Percentiles rank a stretch among this genome's conserved stretches.
phyloP scores from a whole-genome alignment of 1,140 invertebrate species.

The Trissolcus basalis region DNA sequence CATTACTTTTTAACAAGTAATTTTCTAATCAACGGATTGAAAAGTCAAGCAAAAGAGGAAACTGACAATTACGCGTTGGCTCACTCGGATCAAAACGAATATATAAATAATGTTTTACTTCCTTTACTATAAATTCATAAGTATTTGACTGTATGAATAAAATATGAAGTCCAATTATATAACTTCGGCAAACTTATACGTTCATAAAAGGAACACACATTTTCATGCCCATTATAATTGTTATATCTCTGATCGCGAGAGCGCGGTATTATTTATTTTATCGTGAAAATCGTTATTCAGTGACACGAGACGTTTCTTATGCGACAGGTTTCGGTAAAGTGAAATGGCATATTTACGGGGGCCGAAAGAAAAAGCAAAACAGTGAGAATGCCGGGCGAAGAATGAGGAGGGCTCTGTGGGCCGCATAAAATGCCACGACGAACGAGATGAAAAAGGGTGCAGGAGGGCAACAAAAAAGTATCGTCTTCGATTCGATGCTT shows the following conservation, averaged over 20 bases:
- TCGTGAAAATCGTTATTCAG: conserved; percentile 18
- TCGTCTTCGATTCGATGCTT: conserved; percentile 60
- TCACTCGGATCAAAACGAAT: too few species aligned
- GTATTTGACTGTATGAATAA: too few species aligned
- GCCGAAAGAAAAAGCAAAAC: conserved; percentile 28
- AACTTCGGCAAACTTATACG: background rate
- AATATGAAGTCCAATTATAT: too few species aligned
- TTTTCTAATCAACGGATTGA: too few species aligned
- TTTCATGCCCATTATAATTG: background rate
- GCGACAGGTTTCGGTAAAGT: conserved; percentile 27
- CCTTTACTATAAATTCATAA: too few species aligned
- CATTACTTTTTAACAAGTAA: too few species aligned
- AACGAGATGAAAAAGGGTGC: conserved; percentile 44
- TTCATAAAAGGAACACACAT: background rate
- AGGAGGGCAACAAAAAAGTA: conserved; percentile 52
- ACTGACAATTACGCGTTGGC: too few species aligned
- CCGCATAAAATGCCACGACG: conserved; percentile 29
- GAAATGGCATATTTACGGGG: conserved; percentile 39
- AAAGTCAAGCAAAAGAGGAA: too few species aligned
- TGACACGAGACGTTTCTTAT: conserved; percentile 34
- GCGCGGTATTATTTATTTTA: conserved; percentile 14
- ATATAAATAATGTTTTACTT: too few species aligned
- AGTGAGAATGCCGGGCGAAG: conserved; percentile 34
- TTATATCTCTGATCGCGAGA: background rate
- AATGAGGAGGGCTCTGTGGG: conserved; percentile 8